Base-by-base conservation (phyloP, 2,888 invertebrate genomes). In the Acanthosepion esculentum region DNA sequence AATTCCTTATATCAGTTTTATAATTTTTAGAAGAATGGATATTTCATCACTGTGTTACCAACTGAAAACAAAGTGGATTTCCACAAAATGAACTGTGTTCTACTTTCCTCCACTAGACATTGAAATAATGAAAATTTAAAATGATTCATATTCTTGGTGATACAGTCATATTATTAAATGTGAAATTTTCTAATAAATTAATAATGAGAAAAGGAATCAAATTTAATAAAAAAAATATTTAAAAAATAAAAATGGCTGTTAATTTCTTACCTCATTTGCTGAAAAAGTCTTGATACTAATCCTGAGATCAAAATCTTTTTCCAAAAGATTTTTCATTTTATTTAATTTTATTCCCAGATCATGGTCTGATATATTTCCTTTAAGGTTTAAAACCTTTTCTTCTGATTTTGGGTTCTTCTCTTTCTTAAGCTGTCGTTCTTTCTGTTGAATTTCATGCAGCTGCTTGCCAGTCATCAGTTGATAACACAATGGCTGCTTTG, bases 321-420 rank as follows among this genome's bases (percentile, higher is more conserved):
- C 91, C 91, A 95, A 78, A 12, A 48, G 59, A 5, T 94, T 94
- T 29, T 95, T 94, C 12, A 93, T 94, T 59, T 95, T 94, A 12
- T 94, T 94, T 41, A 95, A n/a, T 94, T 95, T 95, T 48, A 95
- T 94, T 41, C 94, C 94, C 50, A 95, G 92, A 91, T 95, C 95
- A 94, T 95, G 95, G 55, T 95, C 95, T 0, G 94, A 92, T 53
- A 95, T 95, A 41, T 94, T 95, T n/a, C 93, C 91, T 26, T 59
- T 95, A 23, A 95, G 33, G 3, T 94, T 64, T 12, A 95, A 94
- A 64, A 94, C 94, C 33, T 95, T 95, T 64, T 95, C 95, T n/a
- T 95, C 94, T 26, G 59, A 29, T 29, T 95, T 94, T 48, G n/a
- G 33, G 29, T 20, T 95, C 41, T 94, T 91, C n/a, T 18, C 92